Conservation (phyloP, 2,113 vertebrate species). For the Seriola rivoliana region DNA sequence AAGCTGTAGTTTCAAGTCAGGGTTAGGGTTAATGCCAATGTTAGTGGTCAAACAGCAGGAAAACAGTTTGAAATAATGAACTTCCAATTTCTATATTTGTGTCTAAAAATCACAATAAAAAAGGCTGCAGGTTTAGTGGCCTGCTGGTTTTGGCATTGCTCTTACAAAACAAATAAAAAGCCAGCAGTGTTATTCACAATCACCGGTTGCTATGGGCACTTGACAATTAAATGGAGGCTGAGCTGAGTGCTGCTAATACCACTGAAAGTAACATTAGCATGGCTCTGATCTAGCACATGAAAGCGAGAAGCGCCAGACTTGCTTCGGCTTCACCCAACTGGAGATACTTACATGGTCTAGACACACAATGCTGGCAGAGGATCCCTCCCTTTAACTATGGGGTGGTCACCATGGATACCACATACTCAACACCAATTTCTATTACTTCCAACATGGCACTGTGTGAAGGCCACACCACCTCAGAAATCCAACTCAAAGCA, state of each 20-base stretch:
- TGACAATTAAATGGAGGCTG: slow-evolving; percentile 41
- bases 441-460: slow-evolving; percentile 57
- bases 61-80: background rate
- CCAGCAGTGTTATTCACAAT: slow-evolving; percentile 34
- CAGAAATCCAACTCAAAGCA: slow-evolving; percentile 67
- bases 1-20: background rate
- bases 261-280: slow-evolving; percentile 75
- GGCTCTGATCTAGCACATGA: slow-evolving; percentile 75
- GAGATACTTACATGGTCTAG: slow-evolving; percentile 67
- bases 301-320: slow-evolving; percentile 64
- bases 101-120: slow-evolving; percentile 32
- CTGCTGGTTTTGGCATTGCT: slow-evolving; percentile 46
- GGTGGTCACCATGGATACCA: slow-evolving; percentile 76
- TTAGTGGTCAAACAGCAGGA: background rate
- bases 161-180: slow-evolving; percentile 45
- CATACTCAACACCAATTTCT: slow-evolving; percentile 64
- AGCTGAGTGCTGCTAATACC: slow-evolving; percentile 60
- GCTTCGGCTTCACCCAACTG: slow-evolving; percentile 64
- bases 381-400: slow-evolving; percentile 60
- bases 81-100: slow-evolving; percentile 2
- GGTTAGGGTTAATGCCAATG: background rate
- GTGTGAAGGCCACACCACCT: slow-evolving; percentile 71
- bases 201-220: slow-evolving; percentile 58
- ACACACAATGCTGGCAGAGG: slow-evolving; percentile 64
- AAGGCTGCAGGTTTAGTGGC: slow-evolving; percentile 42